Evolutionary conservation across 2,888 invertebrate species (phyloP), one percentile per base, ranked within the genome.

Genomic region (Dynastes grantii): DNA sequence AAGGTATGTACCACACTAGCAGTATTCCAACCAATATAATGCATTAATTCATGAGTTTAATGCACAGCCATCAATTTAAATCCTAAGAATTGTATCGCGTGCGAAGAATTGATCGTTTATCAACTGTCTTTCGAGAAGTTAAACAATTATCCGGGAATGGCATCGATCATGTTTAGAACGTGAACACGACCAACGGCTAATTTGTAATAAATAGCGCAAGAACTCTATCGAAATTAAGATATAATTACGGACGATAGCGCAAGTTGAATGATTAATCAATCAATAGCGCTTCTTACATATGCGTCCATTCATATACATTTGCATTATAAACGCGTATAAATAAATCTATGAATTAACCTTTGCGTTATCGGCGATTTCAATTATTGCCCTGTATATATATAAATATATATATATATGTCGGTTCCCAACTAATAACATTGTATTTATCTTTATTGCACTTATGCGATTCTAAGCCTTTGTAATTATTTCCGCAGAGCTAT

Each of bases 291-390:
- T 55, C 29, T 67, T 76, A 76, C 67, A 67, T 67, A 32, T 67
- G 51, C 76, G 22, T 37, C 63, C 45, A 49, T 64, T 64, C 37
- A 67, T 67, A 71, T 16, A 55, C 53, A 67, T 58, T 73, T 73
- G 58, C 53, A 45, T 45, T 58, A 16, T 58, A 73, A 32, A 3
- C 6, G 22, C 27, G 40, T 49, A 49, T 58, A 73, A 51, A 51
- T 55, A 58, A 71, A 37, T 71, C 71, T 58, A 55, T 58, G 58
- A 76, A 67, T 76, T 76, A 76, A 76, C 67, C 58, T 68, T 53
- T 53, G 53, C 55, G 55, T 45, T 45, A 45, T 45, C 45, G 11
- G 8, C 55, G n/a, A 55, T 55, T 55, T 55, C 55, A 22, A 55
- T 55, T 55, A 55, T 55, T n/a, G 55, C 45, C 45, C 45, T 2